Evolutionary conservation across 2,888 invertebrate species (phyloP).

Genomic region (Dione vanillae): DNA sequence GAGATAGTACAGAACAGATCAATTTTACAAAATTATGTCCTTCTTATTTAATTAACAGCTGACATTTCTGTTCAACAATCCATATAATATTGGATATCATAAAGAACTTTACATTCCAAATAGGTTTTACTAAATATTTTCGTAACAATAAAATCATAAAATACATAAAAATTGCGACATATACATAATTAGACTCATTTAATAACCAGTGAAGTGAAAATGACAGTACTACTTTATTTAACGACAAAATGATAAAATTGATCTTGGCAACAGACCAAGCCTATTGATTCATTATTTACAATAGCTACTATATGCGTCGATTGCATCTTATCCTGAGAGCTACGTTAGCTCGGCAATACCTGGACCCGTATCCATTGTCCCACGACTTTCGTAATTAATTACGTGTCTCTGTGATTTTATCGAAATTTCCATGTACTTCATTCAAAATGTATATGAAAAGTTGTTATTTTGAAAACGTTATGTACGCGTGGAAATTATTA

Average conservation of each 20-base stretch:
- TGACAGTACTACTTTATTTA: constrained; percentile 16
- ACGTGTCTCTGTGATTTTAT: neutral
- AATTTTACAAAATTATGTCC: too few relatives aligned
- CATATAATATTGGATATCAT: too few relatives aligned
- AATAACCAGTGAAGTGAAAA: constrained; percentile 15
- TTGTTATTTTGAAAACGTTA: neutral
- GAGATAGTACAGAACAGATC: too few relatives aligned
- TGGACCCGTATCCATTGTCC: constrained; percentile 42
- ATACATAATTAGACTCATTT: neutral
- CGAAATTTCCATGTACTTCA: neutral
- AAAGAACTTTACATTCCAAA: too few relatives aligned
- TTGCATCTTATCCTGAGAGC: constrained; percentile 46
- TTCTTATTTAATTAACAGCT: too few relatives aligned
- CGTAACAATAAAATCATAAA: too few relatives aligned
- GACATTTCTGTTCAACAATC: too few relatives aligned
- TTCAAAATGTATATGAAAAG: neutral
- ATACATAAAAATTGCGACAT: too few relatives aligned
- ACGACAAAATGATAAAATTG: constrained; percentile 25
- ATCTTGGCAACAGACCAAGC: constrained; percentile 22
- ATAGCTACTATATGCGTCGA: constrained; percentile 45
- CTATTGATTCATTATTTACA: constrained; percentile 47
- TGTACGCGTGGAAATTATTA: neutral
- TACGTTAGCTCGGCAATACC: constrained; percentile 47
- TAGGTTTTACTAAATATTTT: too few relatives aligned
- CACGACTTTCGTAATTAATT: constrained; percentile 20